These are phyloP conservation scores for Drosophila sp. DNA, from an alignment of 1,140 invertebrate genomes.

Conservation along the genomic window DNA sequence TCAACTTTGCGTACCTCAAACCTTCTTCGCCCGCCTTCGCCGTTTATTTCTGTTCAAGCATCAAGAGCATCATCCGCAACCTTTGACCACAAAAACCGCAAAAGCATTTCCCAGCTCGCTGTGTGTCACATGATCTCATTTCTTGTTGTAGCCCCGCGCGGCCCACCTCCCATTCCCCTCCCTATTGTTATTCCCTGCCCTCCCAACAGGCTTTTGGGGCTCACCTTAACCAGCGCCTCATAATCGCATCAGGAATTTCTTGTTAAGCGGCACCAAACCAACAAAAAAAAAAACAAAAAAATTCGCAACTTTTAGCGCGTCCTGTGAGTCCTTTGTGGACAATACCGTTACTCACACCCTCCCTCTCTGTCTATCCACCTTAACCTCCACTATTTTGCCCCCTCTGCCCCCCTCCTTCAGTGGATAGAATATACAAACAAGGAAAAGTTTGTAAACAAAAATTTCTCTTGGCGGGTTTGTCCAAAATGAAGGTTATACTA, in stretches of 20 bases:
- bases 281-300: constrained; percentile 20
- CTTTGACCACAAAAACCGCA: constrained; percentile 56
- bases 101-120: constrained; percentile 49
- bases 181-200: neutral
- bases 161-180: neutral
- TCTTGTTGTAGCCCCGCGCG: constrained; percentile 1
- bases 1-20: neutral
- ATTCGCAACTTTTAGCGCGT: constrained; percentile 73
- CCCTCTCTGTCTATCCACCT: constrained; percentile 14
- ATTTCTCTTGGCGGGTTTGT: constrained; percentile 61
- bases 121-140: constrained; percentile 37
- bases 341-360: constrained; percentile 38
- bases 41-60: neutral
- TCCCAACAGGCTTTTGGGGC: constrained; percentile 23
- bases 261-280: constrained; percentile 54
- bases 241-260: constrained; percentile 77
- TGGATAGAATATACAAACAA: constrained; percentile 71
- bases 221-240: constrained; percentile 75
- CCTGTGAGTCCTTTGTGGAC: constrained; percentile 65
- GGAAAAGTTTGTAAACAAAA: constrained; percentile 80
- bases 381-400: constrained; percentile 8
- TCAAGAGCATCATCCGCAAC: constrained; percentile 16
- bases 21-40: neutral
- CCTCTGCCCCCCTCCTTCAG: neutral
- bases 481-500: constrained; percentile 19